Conservation (phyloP, 2,113 vertebrate species). For the Atherinomorus stipes region DNA sequence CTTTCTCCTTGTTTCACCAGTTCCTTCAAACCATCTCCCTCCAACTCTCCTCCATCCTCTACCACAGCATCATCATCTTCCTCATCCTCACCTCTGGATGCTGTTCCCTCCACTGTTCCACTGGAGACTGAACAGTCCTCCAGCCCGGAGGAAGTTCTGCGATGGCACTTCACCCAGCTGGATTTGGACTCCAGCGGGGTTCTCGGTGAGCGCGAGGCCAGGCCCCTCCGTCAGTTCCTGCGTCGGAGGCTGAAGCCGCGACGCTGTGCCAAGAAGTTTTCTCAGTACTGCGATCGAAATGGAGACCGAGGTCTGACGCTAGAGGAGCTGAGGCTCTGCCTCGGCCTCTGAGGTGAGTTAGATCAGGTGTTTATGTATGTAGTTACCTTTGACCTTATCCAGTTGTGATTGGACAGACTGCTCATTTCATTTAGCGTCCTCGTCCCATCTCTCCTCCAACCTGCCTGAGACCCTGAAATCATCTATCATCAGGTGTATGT, state of each 20-base stretch:
- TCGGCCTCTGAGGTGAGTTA: slow-evolving; percentile 61
- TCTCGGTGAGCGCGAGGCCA: slow-evolving; percentile 72
- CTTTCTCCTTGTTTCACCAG: slow-evolving; percentile 20
- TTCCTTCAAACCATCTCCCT: neutral
- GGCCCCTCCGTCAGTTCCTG: slow-evolving; percentile 73
- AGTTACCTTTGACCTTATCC: no score
- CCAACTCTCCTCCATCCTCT: neutral
- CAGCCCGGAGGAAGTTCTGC: slow-evolving; percentile 54
- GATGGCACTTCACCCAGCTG: slow-evolving; percentile 71
- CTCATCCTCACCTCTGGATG: slow-evolving; percentile 5
- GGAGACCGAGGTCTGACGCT: slow-evolving; percentile 68
- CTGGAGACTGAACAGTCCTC: slow-evolving; percentile 3
- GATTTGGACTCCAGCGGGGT: slow-evolving; percentile 72
- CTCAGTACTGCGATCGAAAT: slow-evolving; percentile 76
- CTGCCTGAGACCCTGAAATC: no score
- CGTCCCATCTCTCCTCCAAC: no score
- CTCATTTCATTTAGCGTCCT: no score
- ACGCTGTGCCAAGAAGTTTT: slow-evolving; percentile 76
- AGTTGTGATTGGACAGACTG: no score
- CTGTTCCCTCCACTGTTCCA: neutral
- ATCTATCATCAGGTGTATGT: no score
- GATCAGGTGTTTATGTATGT: neutral
- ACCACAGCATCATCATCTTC: neutral
- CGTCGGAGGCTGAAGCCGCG: slow-evolving; percentile 66
- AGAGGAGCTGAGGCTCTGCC: slow-evolving; percentile 71